Conservation (phyloP, 1,140 invertebrate species). For the Calosoma granatense region DNA sequence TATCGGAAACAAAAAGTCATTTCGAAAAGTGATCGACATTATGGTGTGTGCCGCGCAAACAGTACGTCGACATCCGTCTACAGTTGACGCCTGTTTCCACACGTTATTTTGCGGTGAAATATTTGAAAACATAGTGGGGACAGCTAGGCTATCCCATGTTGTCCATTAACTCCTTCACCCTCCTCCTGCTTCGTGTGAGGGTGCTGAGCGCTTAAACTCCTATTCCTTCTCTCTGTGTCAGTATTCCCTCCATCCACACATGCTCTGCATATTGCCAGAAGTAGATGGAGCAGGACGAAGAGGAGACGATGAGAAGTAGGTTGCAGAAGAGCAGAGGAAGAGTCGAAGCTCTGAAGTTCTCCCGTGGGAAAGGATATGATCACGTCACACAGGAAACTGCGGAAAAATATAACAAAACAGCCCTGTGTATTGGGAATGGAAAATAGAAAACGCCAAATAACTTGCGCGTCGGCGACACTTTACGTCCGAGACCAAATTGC, state of each 20-base stretch:
- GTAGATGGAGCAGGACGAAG: not conserved
- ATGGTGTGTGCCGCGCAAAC: not conserved
- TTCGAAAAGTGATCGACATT: conserved; percentile 1
- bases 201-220: not conserved
- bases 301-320: too few relatives aligned
- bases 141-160: not conserved
- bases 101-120: not conserved
- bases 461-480: not conserved
- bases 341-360: not conserved
- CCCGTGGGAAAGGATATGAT: not conserved
- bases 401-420: conserved; percentile 9
- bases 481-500: not conserved
- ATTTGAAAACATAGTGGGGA: not conserved
- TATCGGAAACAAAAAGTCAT: conserved; percentile 3
- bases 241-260: not conserved
- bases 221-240: not conserved
- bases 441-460: conserved; percentile 8
- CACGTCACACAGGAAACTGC: conserved; percentile 7
- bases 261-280: conserved; percentile 2
- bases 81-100: too few relatives aligned
- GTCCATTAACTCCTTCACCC: not conserved
- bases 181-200: too few relatives aligned
- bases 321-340: not conserved
- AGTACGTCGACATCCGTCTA: not conserved
- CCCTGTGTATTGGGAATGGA: conserved; percentile 5